Conservation (phyloP, 2,797 vertebrate genomes). For the Manis javanica region DNA sequence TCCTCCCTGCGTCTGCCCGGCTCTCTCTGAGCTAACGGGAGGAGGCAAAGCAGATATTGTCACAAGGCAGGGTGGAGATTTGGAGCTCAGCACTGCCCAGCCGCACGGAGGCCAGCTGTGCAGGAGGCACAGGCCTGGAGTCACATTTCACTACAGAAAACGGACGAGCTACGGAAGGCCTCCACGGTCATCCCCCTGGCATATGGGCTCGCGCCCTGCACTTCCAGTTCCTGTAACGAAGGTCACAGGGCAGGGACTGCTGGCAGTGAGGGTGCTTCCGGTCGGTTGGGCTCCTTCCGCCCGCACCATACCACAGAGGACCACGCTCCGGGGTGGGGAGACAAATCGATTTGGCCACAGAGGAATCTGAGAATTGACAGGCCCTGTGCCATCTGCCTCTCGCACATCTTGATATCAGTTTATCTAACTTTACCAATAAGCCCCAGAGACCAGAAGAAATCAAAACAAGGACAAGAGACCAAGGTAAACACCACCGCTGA, state of each 20-base stretch:
- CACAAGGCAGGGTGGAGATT: conserved; percentile 28
- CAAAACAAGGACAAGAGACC: conserved; percentile 27
- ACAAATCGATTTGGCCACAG: not conserved
- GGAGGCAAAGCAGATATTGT: not conserved
- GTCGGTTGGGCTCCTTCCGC: not conserved
- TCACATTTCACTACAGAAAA: not conserved
- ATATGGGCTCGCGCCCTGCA: not conserved
- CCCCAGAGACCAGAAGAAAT: not conserved
- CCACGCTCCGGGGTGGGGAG: not conserved
- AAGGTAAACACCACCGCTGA: not conserved
- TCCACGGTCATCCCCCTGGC: not conserved
- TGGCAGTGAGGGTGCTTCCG: not conserved
- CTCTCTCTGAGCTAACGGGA: not conserved
- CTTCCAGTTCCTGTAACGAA: not conserved
- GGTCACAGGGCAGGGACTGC: not conserved
- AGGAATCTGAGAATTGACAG: not conserved
- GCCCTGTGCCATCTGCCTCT: not conserved
- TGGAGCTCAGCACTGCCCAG: conserved; percentile 16
- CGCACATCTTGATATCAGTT: not conserved
- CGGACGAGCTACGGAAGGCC: not conserved
- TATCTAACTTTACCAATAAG: not conserved
- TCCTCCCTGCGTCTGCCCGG: not conserved
- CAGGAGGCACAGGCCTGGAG: not conserved
- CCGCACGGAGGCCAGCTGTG: conserved; percentile 30
- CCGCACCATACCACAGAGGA: not conserved